Conservation (phyloP, 92 coral and sea anemone species). For the Palythoa grandis region DNA sequence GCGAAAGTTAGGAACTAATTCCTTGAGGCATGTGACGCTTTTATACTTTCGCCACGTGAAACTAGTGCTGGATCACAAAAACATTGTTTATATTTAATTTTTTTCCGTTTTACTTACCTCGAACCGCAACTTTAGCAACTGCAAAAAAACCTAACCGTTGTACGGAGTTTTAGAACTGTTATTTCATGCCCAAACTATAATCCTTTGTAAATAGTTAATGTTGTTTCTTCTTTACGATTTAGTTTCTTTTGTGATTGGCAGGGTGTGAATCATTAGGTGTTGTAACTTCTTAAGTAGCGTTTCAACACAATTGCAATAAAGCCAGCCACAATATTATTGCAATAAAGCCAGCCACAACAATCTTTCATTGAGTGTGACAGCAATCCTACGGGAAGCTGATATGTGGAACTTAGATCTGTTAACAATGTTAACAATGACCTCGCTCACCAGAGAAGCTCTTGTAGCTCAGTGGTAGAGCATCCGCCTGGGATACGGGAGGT, state of each 20-base stretch:
- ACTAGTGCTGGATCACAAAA: not conserved
- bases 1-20: not conserved
- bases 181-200: not conserved
- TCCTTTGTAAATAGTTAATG: not conserved
- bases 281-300: not conserved
- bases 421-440: too few species aligned
- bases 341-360: too few species aligned
- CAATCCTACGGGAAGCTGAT: too few species aligned
- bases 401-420: too few species aligned
- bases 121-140: too few species aligned
- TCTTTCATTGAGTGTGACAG: too few species aligned
- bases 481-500: too few species aligned
- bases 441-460: too few species aligned
- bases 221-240: not conserved
- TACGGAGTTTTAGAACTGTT: not conserved
- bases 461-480: too few species aligned
- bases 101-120: too few species aligned
- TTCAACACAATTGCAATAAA: too few species aligned
- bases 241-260: not conserved
- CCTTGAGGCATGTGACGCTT: not conserved
- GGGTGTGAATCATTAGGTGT: not conserved
- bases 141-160: not conserved
- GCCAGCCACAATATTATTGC: too few species aligned
- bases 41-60: not conserved
- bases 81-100: not conserved